Percentiles rank a stretch among this genome's conserved stretches.
These are phyloP conservation scores for Stichodactyla helianthus DNA, from an alignment of 64 coral and sea anemone genomes.

Conservation along the genomic window DNA sequence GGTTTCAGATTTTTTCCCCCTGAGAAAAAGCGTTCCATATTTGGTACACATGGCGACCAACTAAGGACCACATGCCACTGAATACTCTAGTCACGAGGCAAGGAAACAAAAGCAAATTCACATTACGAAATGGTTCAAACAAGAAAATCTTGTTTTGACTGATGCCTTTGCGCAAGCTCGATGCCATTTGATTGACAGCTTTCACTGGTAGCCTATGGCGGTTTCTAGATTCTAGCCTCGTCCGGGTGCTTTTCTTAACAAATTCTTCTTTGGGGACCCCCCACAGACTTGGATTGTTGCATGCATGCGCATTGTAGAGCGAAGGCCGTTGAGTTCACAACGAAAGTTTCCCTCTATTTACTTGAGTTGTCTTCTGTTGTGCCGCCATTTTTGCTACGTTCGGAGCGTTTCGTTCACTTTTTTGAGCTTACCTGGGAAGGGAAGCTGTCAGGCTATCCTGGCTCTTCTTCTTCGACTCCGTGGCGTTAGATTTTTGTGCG, in stretches of 20 bases:
- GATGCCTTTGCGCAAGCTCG: conserved; percentile 10
- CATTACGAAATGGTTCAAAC: conserved; percentile 18
- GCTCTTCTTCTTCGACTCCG: conserved; percentile 24
- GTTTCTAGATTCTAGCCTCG: background rate
- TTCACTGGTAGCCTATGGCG: conserved; percentile 10
- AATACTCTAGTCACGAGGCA: conserved; percentile 18
- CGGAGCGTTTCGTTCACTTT: background rate
- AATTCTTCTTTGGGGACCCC: background rate
- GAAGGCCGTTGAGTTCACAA: conserved; percentile 23
- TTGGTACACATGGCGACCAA: conserved; percentile 15
- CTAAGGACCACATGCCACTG: conserved; percentile 13
- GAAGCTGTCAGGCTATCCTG: conserved; percentile 26
- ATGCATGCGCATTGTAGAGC: conserved; percentile 31
- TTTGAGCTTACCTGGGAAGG: conserved; percentile 19
- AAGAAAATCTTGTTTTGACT: conserved; percentile 14
- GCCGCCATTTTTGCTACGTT: conserved; percentile 22
- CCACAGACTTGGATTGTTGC: conserved; percentile 3
- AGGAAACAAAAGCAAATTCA: conserved; percentile 6
- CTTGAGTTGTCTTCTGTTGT: conserved; percentile 14
- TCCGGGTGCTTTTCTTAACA: background rate
- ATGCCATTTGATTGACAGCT: conserved; percentile 4
- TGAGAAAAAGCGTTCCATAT: conserved; percentile 11
- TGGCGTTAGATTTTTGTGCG: background rate
- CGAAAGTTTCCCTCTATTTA: conserved; percentile 35
- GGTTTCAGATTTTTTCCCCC: background rate